Base-by-base conservation (phyloP, 2,797 vertebrate species). In the Pteronotus mesoamericanus region DNA sequence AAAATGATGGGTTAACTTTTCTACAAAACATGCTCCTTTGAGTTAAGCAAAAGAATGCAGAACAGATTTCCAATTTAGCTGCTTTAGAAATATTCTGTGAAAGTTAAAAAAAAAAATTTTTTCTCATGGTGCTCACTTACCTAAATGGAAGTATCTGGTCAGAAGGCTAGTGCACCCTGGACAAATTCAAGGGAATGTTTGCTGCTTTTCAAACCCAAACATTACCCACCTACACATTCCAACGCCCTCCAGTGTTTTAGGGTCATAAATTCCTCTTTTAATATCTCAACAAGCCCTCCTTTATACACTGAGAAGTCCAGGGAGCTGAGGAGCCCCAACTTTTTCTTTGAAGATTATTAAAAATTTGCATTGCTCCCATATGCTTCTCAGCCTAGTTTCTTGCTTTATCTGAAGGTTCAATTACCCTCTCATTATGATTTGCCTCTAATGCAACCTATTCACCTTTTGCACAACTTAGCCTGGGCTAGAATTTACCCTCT, bases 21-120 rank as follows among this genome's bases (percentile, higher is more conserved):
- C 86, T 88, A 32, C 6, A 84, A 93, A 94, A 68, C 26, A 72
- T 69, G 34, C n/a, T 37, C 46, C 53, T 53, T 83, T n/a, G 46
- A 64, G 55, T 55, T 87, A 85, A 68, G 26, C 34, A 96, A 75
- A 91, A 75, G 74, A 91, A 84, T 34, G 48, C 10, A 74, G 32
- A 66, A 44, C 34, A 88, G 34, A 95, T 68, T 84, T 88, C 71
- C 29, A 79, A 29, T 88, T 79, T 69, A 59, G 71, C 48, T 59
- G 37, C 93, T 91, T 84, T 51, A 68, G 66, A 86, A 83, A 93
- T 61, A 93, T 66, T 92, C 55, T 46, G 39, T 78, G 48, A 75
- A 95, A 75, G 48, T 55, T 85, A 48, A 6, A 8, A 91, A 79
- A 82, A 74, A 86, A 68, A 59, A 15, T 64, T 2, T 46, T 86